phyloP scores from a whole-genome alignment of 2,113 vertebrate species.

The Syrrhaptes paradoxus region DNA sequence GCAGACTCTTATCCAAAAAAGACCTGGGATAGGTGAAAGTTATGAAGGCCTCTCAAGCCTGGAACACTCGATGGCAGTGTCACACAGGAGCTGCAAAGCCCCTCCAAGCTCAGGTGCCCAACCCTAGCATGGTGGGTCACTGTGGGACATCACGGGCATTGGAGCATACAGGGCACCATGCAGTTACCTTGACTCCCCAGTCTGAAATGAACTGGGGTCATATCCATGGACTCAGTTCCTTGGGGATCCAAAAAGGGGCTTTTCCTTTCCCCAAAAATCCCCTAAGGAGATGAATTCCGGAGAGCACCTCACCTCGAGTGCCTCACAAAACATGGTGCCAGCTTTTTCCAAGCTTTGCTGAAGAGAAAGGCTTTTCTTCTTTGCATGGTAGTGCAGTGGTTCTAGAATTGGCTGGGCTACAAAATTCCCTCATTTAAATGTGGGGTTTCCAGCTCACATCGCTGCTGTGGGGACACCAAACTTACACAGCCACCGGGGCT shows the following conservation, averaged over 20 bases:
- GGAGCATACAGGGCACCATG: not conserved
- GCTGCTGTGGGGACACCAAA: not conserved
- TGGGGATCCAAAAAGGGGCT: not conserved
- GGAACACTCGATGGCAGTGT: fast-evolving
- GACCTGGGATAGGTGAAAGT: not conserved
- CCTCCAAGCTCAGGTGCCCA: not conserved
- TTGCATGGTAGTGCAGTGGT: not conserved
- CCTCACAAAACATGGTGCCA: not conserved
- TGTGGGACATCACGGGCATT: fast-evolving
- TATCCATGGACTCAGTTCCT: not conserved
- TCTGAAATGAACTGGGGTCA: not conserved
- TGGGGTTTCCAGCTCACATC: not conserved
- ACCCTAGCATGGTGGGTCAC: fast-evolving
- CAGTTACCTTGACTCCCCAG: not conserved
- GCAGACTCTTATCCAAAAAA: not conserved
- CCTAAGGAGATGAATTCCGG: not conserved
- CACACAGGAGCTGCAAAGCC: not conserved
- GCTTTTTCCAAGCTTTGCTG: not conserved
- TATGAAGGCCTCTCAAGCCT: not conserved
- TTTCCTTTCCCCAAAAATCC: not conserved
- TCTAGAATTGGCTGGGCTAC: not conserved
- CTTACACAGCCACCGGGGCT: not conserved
- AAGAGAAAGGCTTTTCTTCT: not conserved
- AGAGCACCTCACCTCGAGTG: not conserved
- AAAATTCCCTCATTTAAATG: not conserved